Base-by-base conservation (phyloP, 2,797 vertebrate species). In the Erpetoichthys calabaricus region DNA sequence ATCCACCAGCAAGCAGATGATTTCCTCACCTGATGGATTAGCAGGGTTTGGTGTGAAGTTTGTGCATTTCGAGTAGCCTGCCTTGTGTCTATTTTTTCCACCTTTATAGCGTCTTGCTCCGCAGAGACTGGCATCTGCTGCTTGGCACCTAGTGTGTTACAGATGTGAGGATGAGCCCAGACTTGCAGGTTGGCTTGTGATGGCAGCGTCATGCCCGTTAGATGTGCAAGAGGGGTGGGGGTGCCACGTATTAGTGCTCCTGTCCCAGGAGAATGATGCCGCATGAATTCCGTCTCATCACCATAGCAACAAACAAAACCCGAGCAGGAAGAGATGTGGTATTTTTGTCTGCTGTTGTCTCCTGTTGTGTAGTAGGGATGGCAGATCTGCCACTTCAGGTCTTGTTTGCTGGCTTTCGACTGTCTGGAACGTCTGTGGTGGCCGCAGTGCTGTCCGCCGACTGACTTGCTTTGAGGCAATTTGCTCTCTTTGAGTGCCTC, bases 271-370 rank as follows among this genome's bases (percentile, higher is more conserved):
- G 78, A 78, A 78, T 83, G 91, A 93, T 80, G 88, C 87, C 86
- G 88, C 88, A 88, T 91, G 90, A 92, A 91, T 92, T 93, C 94
- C 91, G 91, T 92, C 89, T 89, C 84, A 90, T 94, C 78, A 75
- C 91, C 90, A 93, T 96, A 88, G 91, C 81, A 91, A 94, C 89
- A 86, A 82, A 89, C 80, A 74, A 80, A 84, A 75, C n/a, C n/a
- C 72, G 80, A n/a, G n/a, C n/a, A n/a, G n/a, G n/a, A n/a, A n/a
- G n/a, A n/a, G n/a, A n/a, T n/a, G n/a, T n/a, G n/a, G n/a, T n/a
- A n/a, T n/a, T n/a, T n/a, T n/a, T n/a, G n/a, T n/a, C n/a, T n/a
- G n/a, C n/a, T n/a, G n/a, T n/a, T n/a, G n/a, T n/a, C n/a, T n/a
- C n/a, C n/a, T n/a, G n/a, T n/a, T n/a, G n/a, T n/a, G n/a, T n/a